Conservation (phyloP, 2,113 vertebrate genomes). For the Alaudala cheleensis region DNA sequence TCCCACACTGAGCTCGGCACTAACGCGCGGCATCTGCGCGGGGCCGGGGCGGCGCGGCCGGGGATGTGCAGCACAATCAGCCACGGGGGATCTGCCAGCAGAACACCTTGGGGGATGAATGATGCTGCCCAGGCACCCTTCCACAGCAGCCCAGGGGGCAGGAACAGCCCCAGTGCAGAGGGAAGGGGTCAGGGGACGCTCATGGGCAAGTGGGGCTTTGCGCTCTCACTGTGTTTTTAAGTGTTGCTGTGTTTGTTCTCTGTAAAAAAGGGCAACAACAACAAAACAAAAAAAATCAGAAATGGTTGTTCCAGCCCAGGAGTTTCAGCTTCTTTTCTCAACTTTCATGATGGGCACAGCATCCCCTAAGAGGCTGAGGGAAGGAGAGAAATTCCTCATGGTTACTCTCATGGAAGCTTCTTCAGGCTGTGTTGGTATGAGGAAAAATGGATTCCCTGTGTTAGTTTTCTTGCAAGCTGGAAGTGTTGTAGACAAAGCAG, state of each 20-base stretch:
- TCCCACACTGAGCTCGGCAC: conserved; percentile 61
- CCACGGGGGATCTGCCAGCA: not conserved
- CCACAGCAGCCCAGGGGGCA: not conserved
- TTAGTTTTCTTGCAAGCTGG: not conserved
- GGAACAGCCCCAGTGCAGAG: not conserved
- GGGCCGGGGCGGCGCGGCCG: not conserved
- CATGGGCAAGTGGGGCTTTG: not conserved
- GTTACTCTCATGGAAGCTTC: not conserved
- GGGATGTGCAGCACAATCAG: conserved; percentile 18
- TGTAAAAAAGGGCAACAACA: not conserved
- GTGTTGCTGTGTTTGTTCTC: not conserved
- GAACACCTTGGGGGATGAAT: not conserved
- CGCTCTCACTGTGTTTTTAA: not conserved
- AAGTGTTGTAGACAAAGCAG: not conserved
- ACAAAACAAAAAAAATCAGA: not conserved
- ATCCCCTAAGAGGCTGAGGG: not conserved
- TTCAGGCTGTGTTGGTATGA: not conserved
- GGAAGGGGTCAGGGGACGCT: not conserved
- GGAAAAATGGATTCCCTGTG: not conserved
- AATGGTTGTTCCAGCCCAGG: not conserved
- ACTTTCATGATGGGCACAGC: not conserved
- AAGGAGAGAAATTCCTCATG: not conserved
- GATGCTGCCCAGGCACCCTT: not conserved
- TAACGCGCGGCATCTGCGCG: conserved; percentile 28
- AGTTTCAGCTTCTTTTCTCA: not conserved